Evolutionary conservation across 2,888 invertebrate genomes (phyloP), one percentile per base, ranked within the genome.

Genomic region (Aquatica leii): DNA sequence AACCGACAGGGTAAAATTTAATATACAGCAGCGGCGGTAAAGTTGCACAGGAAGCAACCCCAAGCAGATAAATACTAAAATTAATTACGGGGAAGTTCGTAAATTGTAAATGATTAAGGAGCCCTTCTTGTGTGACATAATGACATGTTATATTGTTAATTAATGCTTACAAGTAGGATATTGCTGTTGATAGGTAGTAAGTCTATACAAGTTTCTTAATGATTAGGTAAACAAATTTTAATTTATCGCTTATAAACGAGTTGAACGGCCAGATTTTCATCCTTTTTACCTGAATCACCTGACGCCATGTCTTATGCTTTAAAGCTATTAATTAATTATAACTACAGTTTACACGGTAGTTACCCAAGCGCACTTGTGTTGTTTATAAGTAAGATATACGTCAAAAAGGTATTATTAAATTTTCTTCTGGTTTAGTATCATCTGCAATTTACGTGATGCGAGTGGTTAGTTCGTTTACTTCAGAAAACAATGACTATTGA

Each of bases 81-180:
- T 69, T 67, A 67, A 69, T 69, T 69, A 65, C 69, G 56, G 59
- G 59, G 34, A 67, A 65, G 59, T 69, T 69, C 54, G 66, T 61
- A 69, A 65, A 65, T 67, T 67, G 61, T 70, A 68, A 66, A 65
- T 69, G 70, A 70, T 68, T 69, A 68, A 69, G 65, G 68, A 55
- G 62, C 58, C 49, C 62, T 59, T 65, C 61, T 61, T 62, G 68
- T 60, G 59, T 65, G 68, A 68, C 65, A 59, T 65, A 65, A 61
- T 61, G 59, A 63, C 63, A 67, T 67, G 60, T 58, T 60, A 56
- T 62, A 62, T 67, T 60, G 51, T 65, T 51, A 68, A 68, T 60
- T 63, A 62, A 59, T 48, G 59, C 58, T 57, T 59, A 55, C 64
- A 62, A 62, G 65, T 69, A 62, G 62, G 40, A 59, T 63, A 65